Conservation (phyloP, 2,113 vertebrate species). For the Anseranas semipalmata region DNA sequence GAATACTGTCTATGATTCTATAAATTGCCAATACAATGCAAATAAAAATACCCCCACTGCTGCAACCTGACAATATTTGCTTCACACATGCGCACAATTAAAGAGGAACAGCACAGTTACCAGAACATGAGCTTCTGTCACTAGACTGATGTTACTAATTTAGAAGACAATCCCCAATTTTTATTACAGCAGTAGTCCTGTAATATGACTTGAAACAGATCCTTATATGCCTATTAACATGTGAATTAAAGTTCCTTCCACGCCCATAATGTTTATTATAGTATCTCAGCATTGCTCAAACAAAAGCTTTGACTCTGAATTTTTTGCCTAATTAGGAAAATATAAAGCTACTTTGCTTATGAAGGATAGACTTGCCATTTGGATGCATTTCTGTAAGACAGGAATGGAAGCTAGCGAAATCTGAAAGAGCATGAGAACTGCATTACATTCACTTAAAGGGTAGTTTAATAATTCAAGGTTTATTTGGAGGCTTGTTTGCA, state of each 20-base stretch:
- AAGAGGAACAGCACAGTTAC: not conserved
- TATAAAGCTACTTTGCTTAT: not conserved
- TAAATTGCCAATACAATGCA: not conserved
- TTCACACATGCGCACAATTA: not conserved
- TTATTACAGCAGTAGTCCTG: not conserved
- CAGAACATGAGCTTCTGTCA: not conserved
- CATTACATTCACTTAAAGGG: slow-evolving; percentile 32
- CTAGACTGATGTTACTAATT: not conserved
- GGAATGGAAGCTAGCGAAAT: not conserved
- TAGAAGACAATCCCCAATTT: not conserved
- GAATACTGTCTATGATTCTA: no score
- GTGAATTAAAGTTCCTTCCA: not conserved
- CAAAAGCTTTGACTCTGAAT: not conserved
- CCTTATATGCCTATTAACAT: not conserved
- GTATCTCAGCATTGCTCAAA: not conserved
- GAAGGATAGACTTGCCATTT: slow-evolving; percentile 14
- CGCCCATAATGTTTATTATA: not conserved
- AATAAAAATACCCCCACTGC: not conserved
- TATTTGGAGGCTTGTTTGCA: slow-evolving; percentile 52
- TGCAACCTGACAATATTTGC: not conserved
- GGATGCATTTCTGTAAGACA: not conserved
- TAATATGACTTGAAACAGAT: not conserved
- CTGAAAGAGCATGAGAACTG: not conserved
- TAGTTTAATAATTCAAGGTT: slow-evolving; percentile 62
- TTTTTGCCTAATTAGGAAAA: slow-evolving; percentile 18